A percentile compares a stretch with the other conserved stretches of the same genome.
These are phyloP conservation scores for Anseranas semipalmata DNA, from an alignment of 2,113 vertebrate species.

Conservation along the genomic window DNA sequence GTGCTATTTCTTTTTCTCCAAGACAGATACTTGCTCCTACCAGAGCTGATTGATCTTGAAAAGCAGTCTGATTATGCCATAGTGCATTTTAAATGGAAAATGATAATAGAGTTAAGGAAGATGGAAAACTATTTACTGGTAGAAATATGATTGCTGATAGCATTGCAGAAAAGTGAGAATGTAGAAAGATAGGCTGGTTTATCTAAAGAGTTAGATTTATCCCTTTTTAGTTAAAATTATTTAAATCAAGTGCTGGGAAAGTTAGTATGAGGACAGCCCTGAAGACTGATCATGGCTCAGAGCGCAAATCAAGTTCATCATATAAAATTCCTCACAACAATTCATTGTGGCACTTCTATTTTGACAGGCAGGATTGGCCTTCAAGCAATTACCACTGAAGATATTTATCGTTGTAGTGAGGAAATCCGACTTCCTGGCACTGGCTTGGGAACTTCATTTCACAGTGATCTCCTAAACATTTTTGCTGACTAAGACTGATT, in stretches of 20 bases:
- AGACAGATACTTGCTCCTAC: not conserved
- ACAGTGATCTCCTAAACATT: not conserved
- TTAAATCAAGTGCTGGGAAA: not conserved
- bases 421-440: not conserved
- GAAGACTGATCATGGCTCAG: not conserved
- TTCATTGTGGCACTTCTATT: not conserved
- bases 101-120: not conserved
- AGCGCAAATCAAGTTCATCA: not conserved
- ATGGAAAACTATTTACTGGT: not conserved
- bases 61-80: not conserved
- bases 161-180: not conserved
- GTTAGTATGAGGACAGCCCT: not conserved
- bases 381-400: not conserved
- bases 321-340: not conserved
- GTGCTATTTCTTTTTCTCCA: not conserved
- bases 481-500: constrained; percentile 5
- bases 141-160: not conserved
- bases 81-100: constrained; percentile 6
- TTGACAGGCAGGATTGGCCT: not conserved
- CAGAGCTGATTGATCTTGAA: not conserved
- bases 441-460: not conserved
- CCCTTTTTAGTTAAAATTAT: not conserved
- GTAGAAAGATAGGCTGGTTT: not conserved
- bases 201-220: not conserved
- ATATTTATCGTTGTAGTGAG: not conserved